Percentiles rank a stretch among this genome's conserved stretches.
Evolutionary conservation across 2,888 invertebrate genomes (phyloP).

Genomic region (Stenodera caucasica): DNA sequence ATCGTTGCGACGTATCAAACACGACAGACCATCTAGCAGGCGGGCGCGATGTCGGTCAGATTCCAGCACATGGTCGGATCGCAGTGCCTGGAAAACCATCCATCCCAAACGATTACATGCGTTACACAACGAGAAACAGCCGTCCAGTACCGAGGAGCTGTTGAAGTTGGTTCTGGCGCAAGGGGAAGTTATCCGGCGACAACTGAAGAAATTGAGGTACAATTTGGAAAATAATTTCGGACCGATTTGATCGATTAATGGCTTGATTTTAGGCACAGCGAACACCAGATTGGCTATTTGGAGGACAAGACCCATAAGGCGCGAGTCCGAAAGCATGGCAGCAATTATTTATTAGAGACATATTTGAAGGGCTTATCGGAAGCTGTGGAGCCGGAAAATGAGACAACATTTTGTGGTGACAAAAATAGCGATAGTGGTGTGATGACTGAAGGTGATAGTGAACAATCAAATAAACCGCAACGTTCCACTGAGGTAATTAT

Average conservation of each 20-base stretch:
- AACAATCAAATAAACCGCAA: slow-evolving; percentile 50
- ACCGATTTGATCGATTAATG: background rate
- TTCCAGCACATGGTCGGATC: slow-evolving; percentile 50
- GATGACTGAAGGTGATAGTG: slow-evolving; percentile 67
- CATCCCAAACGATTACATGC: slow-evolving; percentile 55
- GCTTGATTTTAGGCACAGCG: slow-evolving; percentile 54
- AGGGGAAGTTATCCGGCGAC: slow-evolving; percentile 61
- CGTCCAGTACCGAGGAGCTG: slow-evolving; percentile 57
- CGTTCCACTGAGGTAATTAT: slow-evolving; percentile 46
- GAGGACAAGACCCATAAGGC: slow-evolving; percentile 77
- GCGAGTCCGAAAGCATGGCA: slow-evolving; percentile 73
- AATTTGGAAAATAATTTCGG: background rate
- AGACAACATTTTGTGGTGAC: slow-evolving; percentile 57
- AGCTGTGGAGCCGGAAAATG: slow-evolving; percentile 51
- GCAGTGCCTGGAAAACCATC: slow-evolving; percentile 53
- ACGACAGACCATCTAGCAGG: slow-evolving; percentile 47
- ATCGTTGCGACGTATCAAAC: slow-evolving; percentile 52
- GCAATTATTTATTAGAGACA: slow-evolving; percentile 77
- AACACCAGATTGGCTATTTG: slow-evolving; percentile 75
- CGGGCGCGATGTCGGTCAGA: slow-evolving; percentile 50
- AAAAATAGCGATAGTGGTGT: slow-evolving; percentile 74
- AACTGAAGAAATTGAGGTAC: slow-evolving; percentile 54
- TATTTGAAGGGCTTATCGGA: slow-evolving; percentile 66
- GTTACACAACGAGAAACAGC: slow-evolving; percentile 53
- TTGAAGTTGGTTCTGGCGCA: slow-evolving; percentile 63